Percentiles rank a stretch among this genome's conserved stretches.
phyloP scores from a whole-genome alignment of 1,140 invertebrate genomes.

The Heterodera schachtii region DNA sequence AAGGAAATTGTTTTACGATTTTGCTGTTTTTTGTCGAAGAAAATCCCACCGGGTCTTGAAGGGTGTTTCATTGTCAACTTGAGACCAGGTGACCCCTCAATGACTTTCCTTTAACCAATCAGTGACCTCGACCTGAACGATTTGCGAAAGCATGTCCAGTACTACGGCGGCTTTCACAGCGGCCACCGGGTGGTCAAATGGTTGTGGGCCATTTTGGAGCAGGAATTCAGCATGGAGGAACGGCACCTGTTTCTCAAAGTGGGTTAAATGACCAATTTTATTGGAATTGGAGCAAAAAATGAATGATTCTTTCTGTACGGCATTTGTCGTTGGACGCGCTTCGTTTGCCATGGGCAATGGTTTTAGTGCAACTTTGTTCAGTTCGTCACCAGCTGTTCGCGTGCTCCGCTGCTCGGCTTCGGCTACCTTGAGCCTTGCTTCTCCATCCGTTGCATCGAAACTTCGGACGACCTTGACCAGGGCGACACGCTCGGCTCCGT shows the following conservation, averaged over 20 bases:
- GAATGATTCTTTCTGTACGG: no score
- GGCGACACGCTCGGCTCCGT: conserved; percentile 94
- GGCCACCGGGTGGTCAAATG: conserved; percentile 94
- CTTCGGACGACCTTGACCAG: conserved; percentile 95
- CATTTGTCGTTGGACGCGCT: background rate
- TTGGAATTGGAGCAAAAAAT: no score
- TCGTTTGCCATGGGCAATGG: background rate
- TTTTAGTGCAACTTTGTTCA: conserved; percentile 68
- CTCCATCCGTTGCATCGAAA: conserved; percentile 97
- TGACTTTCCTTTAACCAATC: background rate
- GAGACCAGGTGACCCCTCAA: no score
- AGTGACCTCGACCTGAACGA: conserved; percentile 61
- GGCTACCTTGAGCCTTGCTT: conserved; percentile 95
- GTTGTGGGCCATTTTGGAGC: conserved; percentile 96
- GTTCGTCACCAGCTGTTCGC: conserved; percentile 99
- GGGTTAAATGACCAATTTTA: background rate
- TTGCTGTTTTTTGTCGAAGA: no score
- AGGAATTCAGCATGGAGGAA: conserved; percentile 90
- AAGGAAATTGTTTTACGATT: no score
- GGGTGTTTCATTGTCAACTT: no score
- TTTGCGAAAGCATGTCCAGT: conserved; percentile 68
- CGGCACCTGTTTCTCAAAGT: conserved; percentile 87
- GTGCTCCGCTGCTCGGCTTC: conserved; percentile 94
- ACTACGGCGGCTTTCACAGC: conserved; percentile 98
- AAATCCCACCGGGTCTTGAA: no score